Conservation (phyloP, 2,113 vertebrate genomes). For the Phaethornis superciliosus region DNA sequence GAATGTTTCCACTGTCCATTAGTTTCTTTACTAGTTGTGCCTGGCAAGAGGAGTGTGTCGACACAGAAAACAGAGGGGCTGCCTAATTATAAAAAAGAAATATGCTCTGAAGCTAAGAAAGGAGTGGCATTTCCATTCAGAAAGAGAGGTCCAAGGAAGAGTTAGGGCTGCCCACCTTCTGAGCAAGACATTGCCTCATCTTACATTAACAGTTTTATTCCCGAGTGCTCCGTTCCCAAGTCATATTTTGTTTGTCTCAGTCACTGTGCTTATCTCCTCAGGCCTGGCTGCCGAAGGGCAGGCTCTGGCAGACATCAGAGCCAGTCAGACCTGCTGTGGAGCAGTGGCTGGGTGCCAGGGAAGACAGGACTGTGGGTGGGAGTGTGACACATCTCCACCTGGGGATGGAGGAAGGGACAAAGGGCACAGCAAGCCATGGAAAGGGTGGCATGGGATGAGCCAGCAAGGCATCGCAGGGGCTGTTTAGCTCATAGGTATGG, state of each 20-base stretch:
- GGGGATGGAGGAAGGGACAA: neutral
- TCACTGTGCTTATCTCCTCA: neutral
- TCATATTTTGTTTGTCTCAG: neutral
- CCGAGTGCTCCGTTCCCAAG: neutral
- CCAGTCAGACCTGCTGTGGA: neutral
- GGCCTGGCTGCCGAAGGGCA: neutral
- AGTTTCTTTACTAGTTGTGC: neutral
- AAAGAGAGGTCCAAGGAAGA: neutral
- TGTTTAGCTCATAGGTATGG: neutral
- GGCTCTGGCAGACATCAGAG: neutral
- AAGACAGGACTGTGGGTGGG: neutral
- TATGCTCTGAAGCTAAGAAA: neutral
- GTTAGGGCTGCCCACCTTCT: neutral
- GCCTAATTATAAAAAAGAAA: neutral
- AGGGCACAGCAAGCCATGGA: fast-evolving
- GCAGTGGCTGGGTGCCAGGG: neutral
- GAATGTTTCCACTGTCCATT: constrained; percentile 6
- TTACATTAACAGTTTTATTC: neutral
- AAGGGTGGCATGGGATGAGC: neutral
- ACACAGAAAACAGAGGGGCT: neutral
- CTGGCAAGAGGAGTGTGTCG: neutral
- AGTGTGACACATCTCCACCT: neutral
- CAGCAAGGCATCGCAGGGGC: fast-evolving
- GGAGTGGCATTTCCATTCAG: neutral
- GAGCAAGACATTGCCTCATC: neutral